A percentile compares a stretch with the other conserved stretches of the same genome.
These are phyloP conservation scores for Danio jaintianensis DNA, from an alignment of 2,797 vertebrate species.

Conservation along the genomic window DNA sequence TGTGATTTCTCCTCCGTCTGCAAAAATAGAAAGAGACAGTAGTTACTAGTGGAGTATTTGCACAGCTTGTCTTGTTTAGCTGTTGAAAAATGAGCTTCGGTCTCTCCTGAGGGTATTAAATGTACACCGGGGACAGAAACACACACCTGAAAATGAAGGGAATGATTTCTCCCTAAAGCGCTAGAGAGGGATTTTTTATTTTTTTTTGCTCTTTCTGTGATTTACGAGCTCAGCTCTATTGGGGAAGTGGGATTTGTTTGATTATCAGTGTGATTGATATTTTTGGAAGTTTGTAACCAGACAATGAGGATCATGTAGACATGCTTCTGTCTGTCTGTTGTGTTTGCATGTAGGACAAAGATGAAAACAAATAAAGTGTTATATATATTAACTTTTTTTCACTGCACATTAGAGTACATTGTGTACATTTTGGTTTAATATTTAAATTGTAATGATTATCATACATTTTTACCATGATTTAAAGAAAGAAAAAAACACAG, in stretches of 20 bases:
- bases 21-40: conserved; percentile 58
- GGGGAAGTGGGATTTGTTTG: neutral
- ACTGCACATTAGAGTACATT: too few species aligned
- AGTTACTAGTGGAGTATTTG: neutral
- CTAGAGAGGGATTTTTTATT: neutral
- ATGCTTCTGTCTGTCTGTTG: too few species aligned
- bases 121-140: neutral
- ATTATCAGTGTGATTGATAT: neutral
- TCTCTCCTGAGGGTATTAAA: conserved; percentile 39
- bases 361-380: too few species aligned
- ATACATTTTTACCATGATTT: too few species aligned
- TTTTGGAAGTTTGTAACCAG: neutral
- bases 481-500: too few species aligned
- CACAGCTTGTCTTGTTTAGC: conserved; percentile 8
- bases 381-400: too few species aligned
- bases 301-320: neutral
- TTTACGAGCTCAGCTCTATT: conserved; percentile 8
- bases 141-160: conserved; percentile 19
- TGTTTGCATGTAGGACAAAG: too few species aligned
- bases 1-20: conserved; percentile 98
- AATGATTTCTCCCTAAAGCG: neutral
- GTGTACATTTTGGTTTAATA: too few species aligned
- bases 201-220: neutral
- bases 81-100: conserved; percentile 28
- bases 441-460: too few species aligned